Percentiles rank a stretch among this genome's conserved stretches.
phyloP scores from a whole-genome alignment of 1,140 invertebrate species.

The Daktulosphaira vitifoliae region DNA sequence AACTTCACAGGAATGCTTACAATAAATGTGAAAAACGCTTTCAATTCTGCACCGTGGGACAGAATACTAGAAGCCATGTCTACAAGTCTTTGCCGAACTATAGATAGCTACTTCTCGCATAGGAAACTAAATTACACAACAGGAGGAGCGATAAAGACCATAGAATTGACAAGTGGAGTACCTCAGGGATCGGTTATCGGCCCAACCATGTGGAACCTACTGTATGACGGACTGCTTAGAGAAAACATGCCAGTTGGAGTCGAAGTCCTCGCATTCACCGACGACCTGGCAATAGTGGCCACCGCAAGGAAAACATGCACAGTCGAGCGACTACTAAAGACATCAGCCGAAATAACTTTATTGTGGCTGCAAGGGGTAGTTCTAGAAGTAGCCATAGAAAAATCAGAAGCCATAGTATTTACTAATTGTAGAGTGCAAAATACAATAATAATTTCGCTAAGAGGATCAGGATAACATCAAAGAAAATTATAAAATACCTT shows the following conservation, averaged over 20 bases:
- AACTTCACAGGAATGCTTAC: neutral
- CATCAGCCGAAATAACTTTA: neutral
- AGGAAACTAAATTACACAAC: neutral
- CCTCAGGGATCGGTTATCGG: constrained; percentile 41
- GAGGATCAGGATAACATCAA: neutral
- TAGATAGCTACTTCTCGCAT: constrained; percentile 2
- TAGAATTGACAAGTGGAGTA: constrained; percentile 34
- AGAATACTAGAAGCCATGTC: neutral
- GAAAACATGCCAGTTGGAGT: constrained; percentile 36
- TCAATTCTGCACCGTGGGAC: neutral
- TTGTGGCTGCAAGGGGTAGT: neutral
- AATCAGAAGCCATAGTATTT: constrained; percentile 13
- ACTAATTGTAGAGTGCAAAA: neutral
- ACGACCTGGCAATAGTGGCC: constrained; percentile 40
- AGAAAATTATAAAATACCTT: neutral
- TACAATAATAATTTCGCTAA: neutral
- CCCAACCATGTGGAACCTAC: constrained; percentile 41
- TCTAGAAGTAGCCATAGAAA: constrained; percentile 2
- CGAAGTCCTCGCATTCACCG: constrained; percentile 39
- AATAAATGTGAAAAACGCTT: neutral
- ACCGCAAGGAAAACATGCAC: neutral
- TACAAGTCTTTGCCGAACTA: neutral
- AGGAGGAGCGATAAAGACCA: neutral
- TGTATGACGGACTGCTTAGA: constrained; percentile 40
- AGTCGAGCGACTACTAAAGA: neutral